phyloP scores from a whole-genome alignment of 2,113 vertebrate species.

The Podocnemis expansa region DNA sequence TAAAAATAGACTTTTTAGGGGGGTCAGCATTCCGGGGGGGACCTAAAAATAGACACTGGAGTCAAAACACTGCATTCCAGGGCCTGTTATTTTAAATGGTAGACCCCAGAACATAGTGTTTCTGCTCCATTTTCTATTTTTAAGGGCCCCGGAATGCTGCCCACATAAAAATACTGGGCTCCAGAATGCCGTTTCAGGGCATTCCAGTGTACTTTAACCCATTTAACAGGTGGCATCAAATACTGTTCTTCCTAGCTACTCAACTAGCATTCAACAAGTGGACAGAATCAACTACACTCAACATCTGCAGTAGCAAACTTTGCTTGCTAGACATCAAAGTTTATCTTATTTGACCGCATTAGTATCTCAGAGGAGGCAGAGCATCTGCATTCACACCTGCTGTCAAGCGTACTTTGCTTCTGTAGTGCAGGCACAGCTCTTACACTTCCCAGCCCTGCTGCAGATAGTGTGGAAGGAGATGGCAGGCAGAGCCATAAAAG shows the following conservation, averaged over 20 bases:
- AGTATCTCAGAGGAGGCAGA: not conserved
- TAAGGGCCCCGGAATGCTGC: too few relatives aligned
- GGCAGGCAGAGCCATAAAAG: not conserved
- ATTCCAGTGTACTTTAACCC: too few relatives aligned
- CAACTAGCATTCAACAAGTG: not conserved
- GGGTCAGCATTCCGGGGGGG: too few relatives aligned
- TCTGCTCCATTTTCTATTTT: too few relatives aligned
- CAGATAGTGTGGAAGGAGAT: not conserved
- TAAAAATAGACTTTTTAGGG: too few relatives aligned
- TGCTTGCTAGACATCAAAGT: not conserved
- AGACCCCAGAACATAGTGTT: too few relatives aligned
- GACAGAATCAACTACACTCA: not conserved
- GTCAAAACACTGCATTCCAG: too few relatives aligned
- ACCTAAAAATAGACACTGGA: too few relatives aligned
- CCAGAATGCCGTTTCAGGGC: too few relatives aligned
- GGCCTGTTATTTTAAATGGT: too few relatives aligned
- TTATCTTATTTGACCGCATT: not conserved
- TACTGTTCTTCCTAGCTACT: not conserved
- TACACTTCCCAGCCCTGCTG: conserved; percentile 4
- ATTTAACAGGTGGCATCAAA: not conserved
- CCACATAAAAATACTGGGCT: too few relatives aligned
- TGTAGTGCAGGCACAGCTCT: not conserved
- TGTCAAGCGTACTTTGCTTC: conserved; percentile 29
- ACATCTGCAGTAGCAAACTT: not conserved
- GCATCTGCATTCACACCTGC: conserved; percentile 29